Evolutionary conservation across 2,113 vertebrate genomes (phyloP), one percentile per base, ranked within the genome.

Genomic region (Gnathonemus echidnorhynchus): DNA sequence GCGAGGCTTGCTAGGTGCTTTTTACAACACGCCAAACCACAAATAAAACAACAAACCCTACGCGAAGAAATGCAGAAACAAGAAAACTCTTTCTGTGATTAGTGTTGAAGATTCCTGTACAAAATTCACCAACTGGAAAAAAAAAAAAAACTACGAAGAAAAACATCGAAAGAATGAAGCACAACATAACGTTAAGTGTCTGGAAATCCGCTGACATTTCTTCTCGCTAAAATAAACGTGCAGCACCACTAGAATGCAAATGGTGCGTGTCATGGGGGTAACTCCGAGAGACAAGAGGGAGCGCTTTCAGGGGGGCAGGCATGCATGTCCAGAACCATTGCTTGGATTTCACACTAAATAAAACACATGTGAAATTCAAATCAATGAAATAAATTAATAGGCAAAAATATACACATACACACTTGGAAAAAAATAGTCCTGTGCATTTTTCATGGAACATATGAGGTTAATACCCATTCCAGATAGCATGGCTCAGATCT

Each of bases 231-330:
- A 39, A 80, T 80, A 80, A 80, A 80, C 35, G 74, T 80, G 35
- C 74, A 39, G 74, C 74, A 80, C 74, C 74, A 80, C 74, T 80
- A 80, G 74, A 80, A 80, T 80, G 74, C 74, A 80, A 80, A 80
- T 80, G 74, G 62, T 70, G 62, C 62, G n/a, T 70, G 10, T 70
- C 62, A 70, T 31, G 62, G 62, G 74, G 74, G 70, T 77, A 31
- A 77, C 35, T 35, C 35, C 11, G 11, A 77, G 11, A 77, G 70
- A 39, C 70, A 77, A 35, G 70, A 77, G 31, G 35, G 31, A 42
- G 74, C 0, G 31, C 31, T 80, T 42, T 80, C 35, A 19, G 31
- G 3, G 74, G 35, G 35, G 74, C 74, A 80, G 35, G 35, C 35
- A 80, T 80, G 74, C 35, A 80, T 80, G 74, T 80, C 74, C 74